Percentiles rank a stretch among this genome's conserved stretches.
Conservation (phyloP, 2,797 vertebrate species). For the Falco novaeseelandiae region DNA sequence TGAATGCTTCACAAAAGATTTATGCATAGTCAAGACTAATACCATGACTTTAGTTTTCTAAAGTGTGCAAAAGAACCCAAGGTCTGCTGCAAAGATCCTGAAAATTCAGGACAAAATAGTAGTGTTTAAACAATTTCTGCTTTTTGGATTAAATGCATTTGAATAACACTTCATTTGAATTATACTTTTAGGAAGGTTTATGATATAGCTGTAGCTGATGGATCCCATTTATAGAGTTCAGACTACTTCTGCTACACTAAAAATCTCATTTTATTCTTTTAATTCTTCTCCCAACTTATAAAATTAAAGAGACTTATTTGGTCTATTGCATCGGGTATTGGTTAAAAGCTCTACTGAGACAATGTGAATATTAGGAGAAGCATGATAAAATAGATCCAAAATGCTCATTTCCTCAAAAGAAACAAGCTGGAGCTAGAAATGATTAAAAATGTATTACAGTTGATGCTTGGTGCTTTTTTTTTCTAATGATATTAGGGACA, state of each 20-base stretch:
- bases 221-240: neutral
- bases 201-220: neutral
- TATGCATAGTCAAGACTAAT: neutral
- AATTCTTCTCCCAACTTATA: neutral
- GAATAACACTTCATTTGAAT: neutral
- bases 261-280: neutral
- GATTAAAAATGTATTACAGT: too few relatives aligned
- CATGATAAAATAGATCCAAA: neutral
- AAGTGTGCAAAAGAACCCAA: neutral
- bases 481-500: neutral
- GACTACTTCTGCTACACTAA: neutral
- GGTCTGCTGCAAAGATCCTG: neutral
- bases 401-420: neutral
- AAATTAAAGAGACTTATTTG: neutral
- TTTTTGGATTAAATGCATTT: neutral
- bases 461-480: neutral
- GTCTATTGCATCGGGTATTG: neutral
- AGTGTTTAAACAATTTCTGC: neutral
- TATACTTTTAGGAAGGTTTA: neutral
- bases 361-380: neutral
- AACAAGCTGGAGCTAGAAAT: neutral
- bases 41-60: neutral
- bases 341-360: neutral
- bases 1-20: neutral
- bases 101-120: neutral